These are phyloP conservation scores for Battus philenor DNA, from an alignment of 1,140 invertebrate genomes.

Conservation along the genomic window DNA sequence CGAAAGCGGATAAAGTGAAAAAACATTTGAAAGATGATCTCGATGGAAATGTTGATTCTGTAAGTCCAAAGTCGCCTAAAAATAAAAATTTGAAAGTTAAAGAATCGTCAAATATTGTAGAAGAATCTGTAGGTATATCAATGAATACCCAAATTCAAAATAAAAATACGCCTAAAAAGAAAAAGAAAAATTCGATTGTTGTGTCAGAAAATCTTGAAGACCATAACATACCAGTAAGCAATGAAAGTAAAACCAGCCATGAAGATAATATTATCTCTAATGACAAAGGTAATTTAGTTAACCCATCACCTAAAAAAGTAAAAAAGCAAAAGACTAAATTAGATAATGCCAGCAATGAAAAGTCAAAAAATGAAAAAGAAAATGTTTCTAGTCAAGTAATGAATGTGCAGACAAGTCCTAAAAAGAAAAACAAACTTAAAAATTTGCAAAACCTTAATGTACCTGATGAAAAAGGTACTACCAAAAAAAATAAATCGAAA, in stretches of 20 bases:
- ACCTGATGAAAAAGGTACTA: slow-evolving; percentile 14
- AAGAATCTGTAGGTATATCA: not conserved
- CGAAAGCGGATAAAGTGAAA: slow-evolving; percentile 62
- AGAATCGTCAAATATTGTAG: slow-evolving; percentile 17
- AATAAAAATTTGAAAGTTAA: slow-evolving; percentile 28
- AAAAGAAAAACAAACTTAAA: slow-evolving; percentile 9
- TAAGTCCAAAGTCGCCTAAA: slow-evolving; percentile 34
- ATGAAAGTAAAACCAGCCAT: slow-evolving; percentile 5
- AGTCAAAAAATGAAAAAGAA: slow-evolving; percentile 9
- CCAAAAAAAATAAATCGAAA: slow-evolving; percentile 16
- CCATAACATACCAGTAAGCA: slow-evolving; percentile 4
- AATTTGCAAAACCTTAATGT: not conserved
- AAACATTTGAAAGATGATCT: slow-evolving; percentile 59
- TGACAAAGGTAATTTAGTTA: slow-evolving; percentile 5
- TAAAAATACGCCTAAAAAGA: slow-evolving; percentile 30
- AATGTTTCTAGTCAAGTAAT: slow-evolving; percentile 7
- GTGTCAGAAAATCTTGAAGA: slow-evolving; percentile 1
- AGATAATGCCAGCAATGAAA: too few relatives aligned
- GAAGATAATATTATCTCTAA: slow-evolving; percentile 6
- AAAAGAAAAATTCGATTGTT: slow-evolving; percentile 24
- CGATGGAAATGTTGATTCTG: slow-evolving; percentile 22
- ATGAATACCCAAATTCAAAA: slow-evolving; percentile 4
- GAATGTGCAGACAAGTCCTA: not conserved
- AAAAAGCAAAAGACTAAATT: slow-evolving; percentile 14
- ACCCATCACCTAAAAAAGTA: slow-evolving; percentile 24